Base-by-base conservation (phyloP, 2,113 vertebrate genomes). In the Taurulus bubalis region DNA sequence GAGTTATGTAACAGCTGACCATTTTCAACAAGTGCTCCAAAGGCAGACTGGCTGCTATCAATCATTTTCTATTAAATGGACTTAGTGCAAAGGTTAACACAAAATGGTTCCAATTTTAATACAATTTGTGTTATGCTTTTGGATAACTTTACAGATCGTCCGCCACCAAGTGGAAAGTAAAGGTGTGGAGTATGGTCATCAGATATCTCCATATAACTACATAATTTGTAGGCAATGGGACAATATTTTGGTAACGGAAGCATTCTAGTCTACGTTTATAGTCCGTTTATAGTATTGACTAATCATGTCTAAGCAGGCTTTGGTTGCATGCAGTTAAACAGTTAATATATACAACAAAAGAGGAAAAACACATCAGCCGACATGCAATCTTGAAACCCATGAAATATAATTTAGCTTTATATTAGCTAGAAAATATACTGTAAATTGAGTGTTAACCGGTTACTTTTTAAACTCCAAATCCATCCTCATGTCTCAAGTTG, bases 1-100 rank as follows among this genome's bases (percentile, higher is more conserved):
- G 59, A 67, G 38, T 58, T 58, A 26, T 40, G 69, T 26, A 81
- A 34, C 55, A 75, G 18, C 72, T 65, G 64, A 71, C 28, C 58
- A 8, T 80, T 82, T 79, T 53, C 42, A 38, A 28, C 55, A 16
- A 49, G 11, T 32, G 30, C 22, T 51, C 36, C 15, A 58, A 51
- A 24, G 8, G 1, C 58, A 83, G 47, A 49, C 6, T 11, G 4
- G 26, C n/a, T 65, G 26, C n/a, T 51, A 45, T 69, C 74, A 51
- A 18, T 34, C 7, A 8, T 8, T 38, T 65, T 49, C 18, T 24
- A 15, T 34, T 66, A 11, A 51, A 11, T 2, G 24, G 14, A 14
- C 64, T 82, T 22, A 16, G 2, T 30, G 12, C 15, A 16, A 28
- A 28, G 55, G 2, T 55, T 9, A 51, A 53, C 9, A 6, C 22